Evolutionary conservation across 1,140 invertebrate genomes (phyloP).

Genomic region (Tetraneura akinire): DNA sequence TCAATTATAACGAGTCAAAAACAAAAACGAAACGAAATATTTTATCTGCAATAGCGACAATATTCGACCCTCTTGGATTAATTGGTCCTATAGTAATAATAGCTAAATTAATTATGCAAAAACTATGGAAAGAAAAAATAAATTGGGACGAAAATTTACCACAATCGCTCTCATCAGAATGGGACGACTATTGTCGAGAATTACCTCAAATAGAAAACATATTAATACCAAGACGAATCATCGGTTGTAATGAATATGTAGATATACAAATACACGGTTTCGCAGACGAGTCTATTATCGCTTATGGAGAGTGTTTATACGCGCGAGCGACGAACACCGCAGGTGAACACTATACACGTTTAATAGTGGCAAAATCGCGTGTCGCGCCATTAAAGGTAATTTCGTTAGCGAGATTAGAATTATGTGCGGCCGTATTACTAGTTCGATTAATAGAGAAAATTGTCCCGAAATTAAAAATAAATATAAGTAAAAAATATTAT

Average conservation of each 20-base stretch:
- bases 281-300: conserved; percentile 57
- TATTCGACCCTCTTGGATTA: background rate
- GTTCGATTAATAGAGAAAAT: conserved; percentile 57
- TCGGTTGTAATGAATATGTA: background rate
- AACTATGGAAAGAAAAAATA: background rate
- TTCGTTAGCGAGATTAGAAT: conserved; percentile 61
- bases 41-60: background rate
- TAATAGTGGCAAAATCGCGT: conserved; percentile 53
- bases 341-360: conserved; percentile 35
- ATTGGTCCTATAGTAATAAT: background rate
- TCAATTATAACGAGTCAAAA: background rate
- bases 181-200: conserved; percentile 7
- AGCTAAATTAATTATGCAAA: conserved; percentile 7
- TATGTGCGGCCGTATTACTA: conserved; percentile 59
- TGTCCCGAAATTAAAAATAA: background rate
- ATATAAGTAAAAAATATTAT: conserved; percentile 42
- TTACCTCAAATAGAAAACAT: conserved; percentile 31
- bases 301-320: conserved; percentile 58
- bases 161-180: background rate
- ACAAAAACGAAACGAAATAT: conserved; percentile 1
- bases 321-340: conserved; percentile 53
- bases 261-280: conserved; percentile 56
- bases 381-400: conserved; percentile 54
- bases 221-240: conserved; percentile 28
- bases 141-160: conserved; percentile 51